A percentile compares a stretch with the other conserved stretches of the same genome.
These are phyloP conservation scores for Paralichthys olivaceus DNA, from an alignment of 2,113 vertebrate genomes.

Conservation along the genomic window DNA sequence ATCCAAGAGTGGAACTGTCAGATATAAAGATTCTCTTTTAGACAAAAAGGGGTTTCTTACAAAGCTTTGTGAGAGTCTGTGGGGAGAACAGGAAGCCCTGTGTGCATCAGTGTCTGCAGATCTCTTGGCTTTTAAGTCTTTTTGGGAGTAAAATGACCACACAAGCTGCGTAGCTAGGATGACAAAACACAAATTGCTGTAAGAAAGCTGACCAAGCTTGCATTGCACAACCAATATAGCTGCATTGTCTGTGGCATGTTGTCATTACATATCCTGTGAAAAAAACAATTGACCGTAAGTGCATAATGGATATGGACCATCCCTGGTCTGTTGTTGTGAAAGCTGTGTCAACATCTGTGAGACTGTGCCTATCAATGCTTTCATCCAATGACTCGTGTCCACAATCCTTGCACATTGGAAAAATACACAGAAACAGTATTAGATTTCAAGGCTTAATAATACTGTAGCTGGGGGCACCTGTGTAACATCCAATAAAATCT, in stretches of 20 bases:
- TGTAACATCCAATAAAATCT: not conserved
- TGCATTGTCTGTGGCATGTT: not conserved
- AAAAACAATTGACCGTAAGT: not conserved
- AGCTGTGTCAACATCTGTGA: not conserved
- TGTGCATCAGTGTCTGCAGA: not conserved
- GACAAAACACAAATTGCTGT: not conserved
- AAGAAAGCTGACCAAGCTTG: not conserved
- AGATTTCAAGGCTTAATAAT: not conserved
- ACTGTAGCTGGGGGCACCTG: not conserved
- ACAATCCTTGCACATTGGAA: too few relatives aligned
- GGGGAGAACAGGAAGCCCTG: not conserved
- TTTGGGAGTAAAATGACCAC: not conserved
- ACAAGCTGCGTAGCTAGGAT: not conserved
- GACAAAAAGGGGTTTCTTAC: not conserved
- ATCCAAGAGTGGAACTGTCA: not conserved
- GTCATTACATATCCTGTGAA: not conserved
- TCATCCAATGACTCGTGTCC: too few relatives aligned
- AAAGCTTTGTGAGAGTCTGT: not conserved
- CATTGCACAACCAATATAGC: not conserved
- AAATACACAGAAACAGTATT: not conserved
- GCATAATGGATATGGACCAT: not conserved
- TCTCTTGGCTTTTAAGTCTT: not conserved
- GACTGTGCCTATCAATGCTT: too few relatives aligned
- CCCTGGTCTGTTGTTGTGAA: not conserved
- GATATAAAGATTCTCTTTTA: not conserved